These are phyloP conservation scores for Dufourea novaeangliae DNA, from an alignment of 1,140 invertebrate genomes.

Conservation along the genomic window DNA sequence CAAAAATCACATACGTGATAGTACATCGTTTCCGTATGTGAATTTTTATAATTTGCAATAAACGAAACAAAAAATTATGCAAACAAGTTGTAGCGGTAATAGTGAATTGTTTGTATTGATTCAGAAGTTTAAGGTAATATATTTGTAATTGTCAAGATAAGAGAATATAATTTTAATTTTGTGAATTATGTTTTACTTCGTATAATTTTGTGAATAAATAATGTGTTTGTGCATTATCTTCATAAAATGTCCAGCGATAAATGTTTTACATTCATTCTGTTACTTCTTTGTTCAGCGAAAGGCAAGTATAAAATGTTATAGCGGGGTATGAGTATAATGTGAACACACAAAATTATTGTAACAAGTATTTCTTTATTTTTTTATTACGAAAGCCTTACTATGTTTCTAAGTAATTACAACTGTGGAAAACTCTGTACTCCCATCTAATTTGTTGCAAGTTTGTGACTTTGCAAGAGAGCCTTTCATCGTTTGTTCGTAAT, in stretches of 20 bases:
- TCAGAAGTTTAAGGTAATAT: slow-evolving; percentile 29
- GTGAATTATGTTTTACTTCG: slow-evolving; percentile 11
- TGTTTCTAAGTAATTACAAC: slow-evolving; percentile 25
- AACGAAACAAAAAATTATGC: slow-evolving; percentile 22
- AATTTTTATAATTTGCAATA: slow-evolving; percentile 47
- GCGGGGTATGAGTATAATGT: neutral
- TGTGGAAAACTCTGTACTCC: neutral
- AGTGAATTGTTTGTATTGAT: slow-evolving; percentile 14
- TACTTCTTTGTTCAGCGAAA: neutral
- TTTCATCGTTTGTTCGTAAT: slow-evolving; percentile 1
- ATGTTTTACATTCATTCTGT: too few relatives aligned
- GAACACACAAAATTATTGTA: slow-evolving; percentile 13
- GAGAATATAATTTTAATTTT: slow-evolving; percentile 34
- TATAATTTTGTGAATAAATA: slow-evolving; percentile 9
- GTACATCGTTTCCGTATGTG: slow-evolving; percentile 12
- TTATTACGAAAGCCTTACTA: slow-evolving; percentile 25
- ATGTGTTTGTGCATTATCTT: slow-evolving; percentile 25
- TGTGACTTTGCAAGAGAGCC: neutral
- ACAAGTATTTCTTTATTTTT: slow-evolving; percentile 19
- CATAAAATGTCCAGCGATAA: neutral
- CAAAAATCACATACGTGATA: slow-evolving; percentile 13
- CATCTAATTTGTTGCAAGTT: slow-evolving; percentile 7
- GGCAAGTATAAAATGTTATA: neutral
- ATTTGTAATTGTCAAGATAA: slow-evolving; percentile 21
- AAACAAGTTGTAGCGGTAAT: neutral